phyloP scores from a whole-genome alignment of 2,888 invertebrate genomes.

The Meiosimyza decipiens region DNA sequence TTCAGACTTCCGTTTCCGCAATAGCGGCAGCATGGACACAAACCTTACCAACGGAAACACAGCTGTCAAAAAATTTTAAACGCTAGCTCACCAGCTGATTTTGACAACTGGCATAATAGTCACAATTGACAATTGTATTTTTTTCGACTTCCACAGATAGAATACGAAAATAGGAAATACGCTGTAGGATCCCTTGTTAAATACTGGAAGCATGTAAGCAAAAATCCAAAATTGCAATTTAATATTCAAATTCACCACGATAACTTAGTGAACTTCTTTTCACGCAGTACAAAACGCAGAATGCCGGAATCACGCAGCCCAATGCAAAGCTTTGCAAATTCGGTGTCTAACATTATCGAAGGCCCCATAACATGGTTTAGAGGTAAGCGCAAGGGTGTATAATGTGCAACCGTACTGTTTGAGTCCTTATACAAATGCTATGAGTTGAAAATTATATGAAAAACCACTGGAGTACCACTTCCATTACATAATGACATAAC shows the following conservation, averaged over 20 bases:
- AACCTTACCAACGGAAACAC: no score
- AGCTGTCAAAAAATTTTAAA: no score
- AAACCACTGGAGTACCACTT: neutral
- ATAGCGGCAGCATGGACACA: no score
- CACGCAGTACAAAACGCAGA: conserved; percentile 37
- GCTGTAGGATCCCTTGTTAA: neutral
- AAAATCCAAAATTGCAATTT: neutral
- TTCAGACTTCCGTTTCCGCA: no score
- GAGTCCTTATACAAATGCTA: neutral
- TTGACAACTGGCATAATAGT: conserved; percentile 6
- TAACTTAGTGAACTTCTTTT: neutral
- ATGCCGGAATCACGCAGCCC: conserved; percentile 65
- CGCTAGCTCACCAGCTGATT: neutral
- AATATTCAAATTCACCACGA: no score
- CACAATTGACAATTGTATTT: neutral
- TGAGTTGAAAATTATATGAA: no score
- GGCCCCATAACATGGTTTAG: conserved; percentile 79
- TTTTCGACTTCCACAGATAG: neutral
- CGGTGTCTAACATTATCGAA: conserved; percentile 73
- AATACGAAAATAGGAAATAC: neutral
- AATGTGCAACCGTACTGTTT: neutral
- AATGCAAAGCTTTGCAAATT: conserved; percentile 68
- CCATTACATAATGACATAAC: conserved; percentile 66
- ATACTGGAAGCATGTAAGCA: conserved; percentile 7
- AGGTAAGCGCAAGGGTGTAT: conserved; percentile 69